These are phyloP conservation scores for Ptyas mucosa DNA, from an alignment of 2,113 vertebrate species.

Conservation along the genomic window DNA sequence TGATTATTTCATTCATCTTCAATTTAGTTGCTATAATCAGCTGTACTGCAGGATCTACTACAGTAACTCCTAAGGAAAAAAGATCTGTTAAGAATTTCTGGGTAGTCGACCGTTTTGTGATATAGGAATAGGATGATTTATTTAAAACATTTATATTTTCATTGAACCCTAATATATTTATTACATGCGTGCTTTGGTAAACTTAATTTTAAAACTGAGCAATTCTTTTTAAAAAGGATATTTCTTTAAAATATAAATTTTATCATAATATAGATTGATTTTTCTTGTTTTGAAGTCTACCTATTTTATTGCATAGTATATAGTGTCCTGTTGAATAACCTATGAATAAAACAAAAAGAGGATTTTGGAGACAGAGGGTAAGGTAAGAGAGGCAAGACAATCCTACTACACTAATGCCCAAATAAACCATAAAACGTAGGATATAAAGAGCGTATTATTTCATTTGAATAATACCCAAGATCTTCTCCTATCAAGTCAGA, in stretches of 20 bases:
- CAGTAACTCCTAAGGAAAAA: too few relatives aligned
- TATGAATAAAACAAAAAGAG: too few relatives aligned
- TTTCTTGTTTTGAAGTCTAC: not conserved
- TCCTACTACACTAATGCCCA: not conserved
- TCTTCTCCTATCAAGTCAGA: not conserved
- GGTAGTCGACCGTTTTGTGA: not conserved
- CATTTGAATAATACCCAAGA: not conserved
- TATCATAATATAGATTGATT: not conserved
- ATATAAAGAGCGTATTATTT: not conserved
- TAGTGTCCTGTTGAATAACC: not conserved
- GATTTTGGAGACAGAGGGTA: constrained; percentile 13
- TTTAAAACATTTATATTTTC: not conserved
- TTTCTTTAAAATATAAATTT: not conserved
- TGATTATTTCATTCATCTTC: too few relatives aligned
- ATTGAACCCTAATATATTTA: not conserved
- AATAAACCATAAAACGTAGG: constrained; percentile 8
- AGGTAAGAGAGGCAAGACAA: constrained; percentile 33
- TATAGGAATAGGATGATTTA: not conserved
- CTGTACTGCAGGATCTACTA: not conserved
- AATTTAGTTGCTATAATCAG: not conserved
- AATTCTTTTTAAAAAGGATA: not conserved
- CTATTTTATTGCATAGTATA: not conserved
- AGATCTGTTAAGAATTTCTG: not conserved
- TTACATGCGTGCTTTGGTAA: not conserved
- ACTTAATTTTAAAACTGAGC: not conserved